Base-by-base conservation (phyloP, 2,888 invertebrate species). In the Xestia sexstrigata region DNA sequence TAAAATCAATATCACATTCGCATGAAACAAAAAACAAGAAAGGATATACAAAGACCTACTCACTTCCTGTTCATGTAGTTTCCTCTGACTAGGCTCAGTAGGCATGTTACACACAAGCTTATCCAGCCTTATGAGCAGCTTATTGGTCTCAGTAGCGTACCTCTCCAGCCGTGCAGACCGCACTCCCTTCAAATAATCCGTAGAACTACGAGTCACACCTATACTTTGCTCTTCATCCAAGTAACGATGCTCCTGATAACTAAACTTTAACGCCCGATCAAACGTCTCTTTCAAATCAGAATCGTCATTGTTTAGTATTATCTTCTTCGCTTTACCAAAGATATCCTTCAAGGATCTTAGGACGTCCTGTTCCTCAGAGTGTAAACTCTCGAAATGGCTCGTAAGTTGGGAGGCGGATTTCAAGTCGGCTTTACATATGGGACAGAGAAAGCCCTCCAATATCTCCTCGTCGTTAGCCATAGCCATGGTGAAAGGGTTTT, bases 101-200 rank as follows among this genome's bases (percentile, higher is more conserved):
- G 99, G 98, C 94, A 98, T 97, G 92, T 98, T 98, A 88, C 98
- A 97, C 55, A 99, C 97, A 79, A 99, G 97, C 93, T 99, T 99
- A 94, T 99, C 99, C 88, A 99, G 96, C 87, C 99, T 97, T 92
- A 99, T 99, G 70, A 99, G 97, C 76, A 99, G 95, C 94, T 99
- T 99, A 94, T 99, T 99, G 2, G 99, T 99, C 96, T 99, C 99
- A 17, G 98, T 98, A 0, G 99, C 98, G 92, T 98, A 98, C 89
- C 99, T 97, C 94, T 99, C 99, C 79, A 99, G 96, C 73, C 97
- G 93, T 0, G 96, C 96, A 1, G 97, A 96, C 85, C 98, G 93
- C 30, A 98, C 97, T 23, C 97, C 97, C 91, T 98, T 98, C 92
- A 99, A 99, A 91, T 98, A 98, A 68, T 98, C 98, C 11, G 98